Percentiles rank a stretch among this genome's conserved stretches.
Conservation (phyloP, 2,113 vertebrate genomes). For the Hippocampus mohnikei region DNA sequence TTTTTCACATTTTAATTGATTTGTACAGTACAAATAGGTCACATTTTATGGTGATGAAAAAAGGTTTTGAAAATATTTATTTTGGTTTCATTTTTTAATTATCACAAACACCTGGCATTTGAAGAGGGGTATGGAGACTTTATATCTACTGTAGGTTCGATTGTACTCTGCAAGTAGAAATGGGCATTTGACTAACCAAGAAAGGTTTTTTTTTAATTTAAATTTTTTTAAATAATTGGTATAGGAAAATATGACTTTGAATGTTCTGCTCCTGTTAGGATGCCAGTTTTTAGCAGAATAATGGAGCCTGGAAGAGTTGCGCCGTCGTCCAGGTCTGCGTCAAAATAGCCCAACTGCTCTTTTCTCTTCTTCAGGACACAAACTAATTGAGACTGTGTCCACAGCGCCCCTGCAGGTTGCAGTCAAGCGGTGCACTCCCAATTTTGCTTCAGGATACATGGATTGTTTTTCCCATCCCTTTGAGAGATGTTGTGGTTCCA, state of each 20-base stretch:
- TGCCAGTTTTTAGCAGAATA: neutral
- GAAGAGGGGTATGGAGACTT: no score
- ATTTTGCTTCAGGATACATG: neutral
- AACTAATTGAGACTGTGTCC: neutral
- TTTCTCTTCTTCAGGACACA: neutral
- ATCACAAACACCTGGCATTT: no score
- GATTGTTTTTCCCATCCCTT: neutral
- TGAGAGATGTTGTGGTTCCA: neutral
- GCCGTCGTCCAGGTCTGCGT: neutral
- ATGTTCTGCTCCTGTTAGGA: neutral
- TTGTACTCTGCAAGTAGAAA: neutral
- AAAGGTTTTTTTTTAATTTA: neutral
- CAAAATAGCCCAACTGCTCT: neutral
- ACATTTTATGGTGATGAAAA: no score
- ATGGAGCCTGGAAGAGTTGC: neutral
- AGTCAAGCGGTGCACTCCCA: neutral
- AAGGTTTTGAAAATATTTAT: no score
- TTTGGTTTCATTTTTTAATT: no score
- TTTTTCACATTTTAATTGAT: no score
- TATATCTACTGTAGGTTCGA: no score
- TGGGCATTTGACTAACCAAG: neutral
- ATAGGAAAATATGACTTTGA: neutral
- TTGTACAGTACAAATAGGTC: no score
- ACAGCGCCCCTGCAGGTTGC: slow-evolving; percentile 1
- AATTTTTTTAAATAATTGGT: neutral